Conservation (phyloP, 2,888 invertebrate species). For the Ennomos quercinarius region DNA sequence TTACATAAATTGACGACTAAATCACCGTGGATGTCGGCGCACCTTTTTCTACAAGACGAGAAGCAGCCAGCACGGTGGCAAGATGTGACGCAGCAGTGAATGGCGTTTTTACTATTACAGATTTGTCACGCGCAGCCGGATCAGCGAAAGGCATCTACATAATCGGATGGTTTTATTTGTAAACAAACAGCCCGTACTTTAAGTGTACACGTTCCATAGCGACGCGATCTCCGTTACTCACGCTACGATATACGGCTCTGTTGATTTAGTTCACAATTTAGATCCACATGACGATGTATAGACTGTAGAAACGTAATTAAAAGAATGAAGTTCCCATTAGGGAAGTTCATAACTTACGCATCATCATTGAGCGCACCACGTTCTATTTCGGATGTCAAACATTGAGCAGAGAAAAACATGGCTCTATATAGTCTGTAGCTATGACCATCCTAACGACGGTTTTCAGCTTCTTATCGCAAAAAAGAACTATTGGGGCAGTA, state of each 20-base stretch:
- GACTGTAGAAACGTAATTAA: no score
- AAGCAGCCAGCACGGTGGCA: slow-evolving; percentile 16
- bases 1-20: slow-evolving; percentile 22
- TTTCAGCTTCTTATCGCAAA: slow-evolving; percentile 22
- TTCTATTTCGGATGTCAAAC: no score
- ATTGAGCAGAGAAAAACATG: no score
- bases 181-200: slow-evolving; percentile 27
- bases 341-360: slow-evolving; percentile 1
- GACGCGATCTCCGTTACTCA: no score
- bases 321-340: no score
- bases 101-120: slow-evolving; percentile 27
- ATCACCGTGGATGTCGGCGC: slow-evolving; percentile 12
- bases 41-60: slow-evolving; percentile 12
- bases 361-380: background rate
- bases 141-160: slow-evolving; percentile 33
- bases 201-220: no score
- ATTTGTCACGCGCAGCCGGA: slow-evolving; percentile 27
- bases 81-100: slow-evolving; percentile 25
- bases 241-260: no score
- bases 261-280: no score
- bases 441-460: background rate
- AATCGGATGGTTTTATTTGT: slow-evolving; percentile 33
- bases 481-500: slow-evolving; percentile 28
- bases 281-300: no score
- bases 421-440: no score